Percentiles rank a stretch among this genome's conserved stretches.
These are phyloP conservation scores for Eristalis pertinax DNA, from an alignment of 2,888 invertebrate genomes.

Conservation along the genomic window DNA sequence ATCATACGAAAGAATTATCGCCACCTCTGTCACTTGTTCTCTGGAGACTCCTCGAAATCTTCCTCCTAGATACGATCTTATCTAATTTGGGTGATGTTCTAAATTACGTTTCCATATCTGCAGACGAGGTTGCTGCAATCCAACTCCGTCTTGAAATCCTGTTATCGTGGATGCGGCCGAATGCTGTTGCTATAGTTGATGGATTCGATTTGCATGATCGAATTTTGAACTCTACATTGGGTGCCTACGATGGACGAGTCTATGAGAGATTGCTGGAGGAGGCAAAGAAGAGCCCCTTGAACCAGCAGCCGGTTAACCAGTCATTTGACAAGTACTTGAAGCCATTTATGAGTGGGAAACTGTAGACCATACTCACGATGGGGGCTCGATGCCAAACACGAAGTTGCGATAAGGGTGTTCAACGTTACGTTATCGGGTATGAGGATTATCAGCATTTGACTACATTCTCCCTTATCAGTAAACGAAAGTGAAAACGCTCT, in stretches of 20 bases:
- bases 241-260: slow-evolving; percentile 91
- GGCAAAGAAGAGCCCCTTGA: slow-evolving; percentile 90
- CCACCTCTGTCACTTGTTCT: slow-evolving; percentile 61
- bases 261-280: slow-evolving; percentile 90
- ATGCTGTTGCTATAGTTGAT: slow-evolving; percentile 95
- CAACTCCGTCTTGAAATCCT: slow-evolving; percentile 87
- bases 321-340: slow-evolving; percentile 84
- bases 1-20: slow-evolving; percentile 21
- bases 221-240: slow-evolving; percentile 88
- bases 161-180: slow-evolving; percentile 88
- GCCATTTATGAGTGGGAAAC: slow-evolving; percentile 84
- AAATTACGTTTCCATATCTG: slow-evolving; percentile 74
- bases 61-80: slow-evolving; percentile 75
- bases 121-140: slow-evolving; percentile 80
- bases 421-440: background rate
- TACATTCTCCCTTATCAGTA: background rate
- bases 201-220: slow-evolving; percentile 93
- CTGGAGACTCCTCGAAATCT: slow-evolving; percentile 74
- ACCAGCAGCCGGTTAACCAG: slow-evolving; percentile 88
- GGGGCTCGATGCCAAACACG: too few relatives aligned
- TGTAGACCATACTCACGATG: slow-evolving; percentile 53
- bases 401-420: too few relatives aligned
- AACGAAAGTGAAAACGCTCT: background rate
- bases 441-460: background rate
- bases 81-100: slow-evolving; percentile 75